Base-by-base conservation (phyloP, 2,888 invertebrate species). In the Helobdella robusta region DNA sequence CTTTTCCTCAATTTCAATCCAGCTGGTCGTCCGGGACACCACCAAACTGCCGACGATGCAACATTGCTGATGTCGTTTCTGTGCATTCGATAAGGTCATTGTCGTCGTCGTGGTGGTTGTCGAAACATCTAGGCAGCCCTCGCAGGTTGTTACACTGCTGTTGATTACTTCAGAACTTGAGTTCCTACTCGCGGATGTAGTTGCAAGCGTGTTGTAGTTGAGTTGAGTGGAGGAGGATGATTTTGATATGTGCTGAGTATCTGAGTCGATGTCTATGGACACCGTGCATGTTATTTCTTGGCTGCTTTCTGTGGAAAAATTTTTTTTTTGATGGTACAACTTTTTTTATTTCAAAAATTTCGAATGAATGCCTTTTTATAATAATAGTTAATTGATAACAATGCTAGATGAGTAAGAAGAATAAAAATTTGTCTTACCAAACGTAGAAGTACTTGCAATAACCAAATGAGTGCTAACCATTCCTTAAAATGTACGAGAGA, bases 1-100 rank as follows among this genome's bases (percentile, higher is more conserved):
- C 20, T 67, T 67, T 25, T 72, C 71, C 65, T 76, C 76, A 56
- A 78, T 68, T 28, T 71, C 68, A 4, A 50, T 28, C 78, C 76
- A 76, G 23, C 68, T 63, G 44, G 72, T 72, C 11, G 63, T 65
- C 1, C 70, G 66, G 2, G 67, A 63, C 30, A 76, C 68, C 5
- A 68, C 65, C 28, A 75, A 61, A 20, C 66, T 64, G 15, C 76
- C 75, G 18, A 76, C 61, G n/a, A 34, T 32, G 52, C 44, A 68
- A 2, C 56, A 54, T 11, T 35, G 48, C 34, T 66, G 54, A 28
- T 25, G 28, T 1, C n/a, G 30, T 20, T 52, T 66, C 4, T 34
- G 56, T 30, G 6, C 32, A 4, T 20, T 28, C 15, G 48, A 30
- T 4, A 28, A 2, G 3, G 62, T 18, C 25, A 20, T 23, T 5